Percentiles rank a stretch among this genome's conserved stretches.
Evolutionary conservation across 92 coral and sea anemone species (phyloP).

Genomic region (Porites evermanni): DNA sequence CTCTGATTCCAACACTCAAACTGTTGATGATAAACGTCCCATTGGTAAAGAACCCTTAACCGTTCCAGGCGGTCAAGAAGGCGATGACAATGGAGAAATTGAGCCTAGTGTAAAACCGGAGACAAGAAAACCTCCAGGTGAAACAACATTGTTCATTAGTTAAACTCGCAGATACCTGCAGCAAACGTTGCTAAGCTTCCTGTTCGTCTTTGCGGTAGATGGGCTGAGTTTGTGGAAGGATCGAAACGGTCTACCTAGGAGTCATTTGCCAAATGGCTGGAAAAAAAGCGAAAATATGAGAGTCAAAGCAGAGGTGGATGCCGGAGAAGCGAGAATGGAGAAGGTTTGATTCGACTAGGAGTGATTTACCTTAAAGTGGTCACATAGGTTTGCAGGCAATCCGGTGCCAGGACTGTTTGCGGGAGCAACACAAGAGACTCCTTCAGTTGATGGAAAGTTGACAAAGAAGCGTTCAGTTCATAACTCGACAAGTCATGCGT

Average conservation of each 20-base stretch:
- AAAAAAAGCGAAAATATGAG: conserved; percentile 16
- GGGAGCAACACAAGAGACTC: conserved; percentile 2
- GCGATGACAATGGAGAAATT: too few relatives aligned
- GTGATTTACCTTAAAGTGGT: background rate
- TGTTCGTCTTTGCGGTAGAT: too few relatives aligned
- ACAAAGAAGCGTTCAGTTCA: conserved; percentile 14
- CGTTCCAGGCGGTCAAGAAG: too few relatives aligned
- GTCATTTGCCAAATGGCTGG: conserved; percentile 1
- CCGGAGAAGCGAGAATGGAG: background rate
- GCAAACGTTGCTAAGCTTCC: too few relatives aligned
- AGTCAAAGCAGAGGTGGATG: conserved; percentile 13
- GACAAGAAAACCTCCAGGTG: too few relatives aligned
- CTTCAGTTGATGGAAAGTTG: background rate
- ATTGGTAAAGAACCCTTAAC: too few relatives aligned
- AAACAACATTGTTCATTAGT: too few relatives aligned
- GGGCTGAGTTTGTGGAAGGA: too few relatives aligned
- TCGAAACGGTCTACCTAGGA: background rate
- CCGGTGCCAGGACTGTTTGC: background rate
- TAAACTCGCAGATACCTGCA: too few relatives aligned
- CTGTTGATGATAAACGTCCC: too few relatives aligned
- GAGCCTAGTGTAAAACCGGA: too few relatives aligned
- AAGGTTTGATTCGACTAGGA: background rate
- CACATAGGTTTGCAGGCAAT: background rate
- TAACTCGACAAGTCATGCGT: background rate
- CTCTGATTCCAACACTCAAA: too few relatives aligned